A percentile compares a stretch with the other conserved stretches of the same genome.
phyloP scores from a whole-genome alignment of 2,797 vertebrate species.

The Spheniscus humboldti region DNA sequence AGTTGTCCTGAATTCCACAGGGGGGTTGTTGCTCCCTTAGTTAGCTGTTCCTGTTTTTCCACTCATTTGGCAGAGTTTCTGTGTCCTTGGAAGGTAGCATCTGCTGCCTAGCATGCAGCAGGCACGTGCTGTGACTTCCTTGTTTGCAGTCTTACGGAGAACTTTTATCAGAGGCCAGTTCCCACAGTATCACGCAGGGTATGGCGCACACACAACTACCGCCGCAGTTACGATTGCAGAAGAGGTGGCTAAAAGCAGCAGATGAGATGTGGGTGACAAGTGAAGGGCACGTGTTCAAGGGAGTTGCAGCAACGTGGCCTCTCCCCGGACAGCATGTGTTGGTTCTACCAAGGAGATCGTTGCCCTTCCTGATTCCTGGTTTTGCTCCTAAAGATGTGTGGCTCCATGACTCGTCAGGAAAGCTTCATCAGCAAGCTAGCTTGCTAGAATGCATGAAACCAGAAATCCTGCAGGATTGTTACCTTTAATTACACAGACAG shows the following conservation, averaged over 20 bases:
- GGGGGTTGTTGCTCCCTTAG: not conserved
- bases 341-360: not conserved
- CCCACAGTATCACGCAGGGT: rapidly evolving
- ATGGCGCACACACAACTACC: rapidly evolving
- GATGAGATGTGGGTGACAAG: not conserved
- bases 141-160: not conserved
- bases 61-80: not conserved
- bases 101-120: not conserved
- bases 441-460: not conserved
- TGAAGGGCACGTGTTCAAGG: not conserved
- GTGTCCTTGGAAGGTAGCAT: not conserved
- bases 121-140: rapidly evolving
- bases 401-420: not conserved
- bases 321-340: not conserved
- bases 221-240: rapidly evolving
- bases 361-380: not conserved
- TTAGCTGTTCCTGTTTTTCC: not conserved
- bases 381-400: not conserved
- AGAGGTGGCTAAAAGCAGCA: not conserved
- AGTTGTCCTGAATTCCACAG: not conserved
- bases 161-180: not conserved
- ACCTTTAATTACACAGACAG: not conserved
- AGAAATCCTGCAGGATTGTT: not conserved
- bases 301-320: not conserved
- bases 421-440: not conserved